These are phyloP conservation scores for Bucorvus abyssinicus DNA, from an alignment of 2,797 vertebrate species.

Conservation along the genomic window DNA sequence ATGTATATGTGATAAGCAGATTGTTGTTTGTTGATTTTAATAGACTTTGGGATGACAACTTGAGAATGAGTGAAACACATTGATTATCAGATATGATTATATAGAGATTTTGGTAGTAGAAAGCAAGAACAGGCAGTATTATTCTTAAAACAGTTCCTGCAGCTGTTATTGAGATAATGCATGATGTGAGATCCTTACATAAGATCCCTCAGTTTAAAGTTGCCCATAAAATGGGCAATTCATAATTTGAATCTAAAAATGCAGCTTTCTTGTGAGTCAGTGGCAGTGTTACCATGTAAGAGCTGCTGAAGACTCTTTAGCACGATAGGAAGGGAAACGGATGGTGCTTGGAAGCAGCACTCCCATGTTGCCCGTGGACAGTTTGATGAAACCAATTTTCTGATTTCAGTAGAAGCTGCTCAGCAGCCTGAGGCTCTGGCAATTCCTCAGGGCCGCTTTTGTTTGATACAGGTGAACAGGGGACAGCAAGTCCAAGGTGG, in stretches of 20 bases:
- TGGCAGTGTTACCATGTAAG: rapidly evolving
- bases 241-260: not conserved
- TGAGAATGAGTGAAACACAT: not conserved
- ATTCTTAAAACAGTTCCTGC: not conserved
- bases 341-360: not conserved
- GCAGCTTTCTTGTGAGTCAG: not conserved
- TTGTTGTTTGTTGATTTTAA: not conserved
- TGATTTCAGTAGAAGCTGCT: not conserved
- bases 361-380: not conserved
- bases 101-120: not conserved
- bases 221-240: not conserved
- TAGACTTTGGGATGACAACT: not conserved
- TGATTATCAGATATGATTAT: not conserved
- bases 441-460: not conserved
- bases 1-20: not conserved
- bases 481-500: not conserved
- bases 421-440: not conserved
- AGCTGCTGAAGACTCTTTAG: not conserved
- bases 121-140: not conserved
- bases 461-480: not conserved
- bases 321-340: not conserved
- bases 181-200: not conserved
- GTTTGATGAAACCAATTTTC: not conserved
- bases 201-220: not conserved
- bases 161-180: not conserved